Base-by-base conservation (phyloP, 2,888 invertebrate species). In the Criorhina ranunculi region DNA sequence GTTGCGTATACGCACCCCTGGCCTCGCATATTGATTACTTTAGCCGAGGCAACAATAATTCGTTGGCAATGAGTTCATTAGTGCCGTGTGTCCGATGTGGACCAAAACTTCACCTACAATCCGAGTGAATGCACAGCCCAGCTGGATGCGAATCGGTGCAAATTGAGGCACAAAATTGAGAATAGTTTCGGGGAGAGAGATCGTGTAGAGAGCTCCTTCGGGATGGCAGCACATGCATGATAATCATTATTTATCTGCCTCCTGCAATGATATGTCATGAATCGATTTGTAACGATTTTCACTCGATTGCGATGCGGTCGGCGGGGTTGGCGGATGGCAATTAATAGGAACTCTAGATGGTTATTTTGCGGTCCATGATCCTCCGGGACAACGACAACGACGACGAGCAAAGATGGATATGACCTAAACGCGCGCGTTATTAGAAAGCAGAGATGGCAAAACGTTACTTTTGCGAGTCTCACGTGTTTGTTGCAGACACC, bases 61-160 rank as follows among this genome's bases (percentile, higher is more conserved):
- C 70, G 37, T 62, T 57, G 69, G 67, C 80, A 66, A 86, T 88
- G 88, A 89, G 88, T 89, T 90, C 88, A 89, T 89, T 89, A 87
- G 85, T 87, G 88, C 88, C 86, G 83, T 77, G 79, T 86, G 78
- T 85, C 60, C 49, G 55, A 70, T 37, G 60, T 72, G 17, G 82
- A 70, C 37, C 86, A 59, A 86, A 88, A 78, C 87, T 40, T 70
- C 64, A 64, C 70, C 69, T 59, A 51, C 37, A 53, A 51, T 55
- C 42, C n/a, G 31, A 51, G 19, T 29, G n/a, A 37, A 49, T 17
- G 37, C 35, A 60, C 24, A 42, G 57, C 53, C 19, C 46, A 77
- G 70, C 57, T 78, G 82, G 66, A 82, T 66, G 77, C 44, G 46
- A 31, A 51, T 33, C 2, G 12, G 46, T 46, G 33, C 66, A 35